Evolutionary conservation across 2,888 invertebrate species (phyloP).

Genomic region (Zhengitettix transpicula): DNA sequence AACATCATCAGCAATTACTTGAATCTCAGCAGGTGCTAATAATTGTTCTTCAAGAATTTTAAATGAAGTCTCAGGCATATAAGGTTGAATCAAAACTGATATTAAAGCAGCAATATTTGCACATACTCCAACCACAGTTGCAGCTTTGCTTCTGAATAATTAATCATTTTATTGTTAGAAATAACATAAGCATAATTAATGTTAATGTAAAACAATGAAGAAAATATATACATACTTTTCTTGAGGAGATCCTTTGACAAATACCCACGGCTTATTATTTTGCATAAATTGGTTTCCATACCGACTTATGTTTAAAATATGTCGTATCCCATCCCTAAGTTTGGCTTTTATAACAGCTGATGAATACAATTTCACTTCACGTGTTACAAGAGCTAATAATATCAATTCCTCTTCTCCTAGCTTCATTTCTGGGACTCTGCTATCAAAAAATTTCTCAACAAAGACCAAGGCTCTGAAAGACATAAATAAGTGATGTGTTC

Average conservation of each 20-base stretch:
- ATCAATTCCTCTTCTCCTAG: conserved; percentile 48
- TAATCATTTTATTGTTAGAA: not conserved
- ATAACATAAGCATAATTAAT: no score
- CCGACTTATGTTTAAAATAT: conserved; percentile 72
- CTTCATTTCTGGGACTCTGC: conserved; percentile 45
- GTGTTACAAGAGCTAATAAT: conserved; percentile 60
- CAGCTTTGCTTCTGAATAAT: conserved; percentile 31
- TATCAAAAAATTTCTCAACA: conserved; percentile 65
- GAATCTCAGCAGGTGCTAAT: conserved; percentile 33
- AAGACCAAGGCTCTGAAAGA: conserved; percentile 64
- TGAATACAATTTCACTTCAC: conserved; percentile 58
- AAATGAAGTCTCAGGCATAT: conserved; percentile 65
- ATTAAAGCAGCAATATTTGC: conserved; percentile 65
- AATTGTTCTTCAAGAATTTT: conserved; percentile 55
- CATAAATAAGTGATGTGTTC: not conserved
- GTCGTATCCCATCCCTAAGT: conserved; percentile 69
- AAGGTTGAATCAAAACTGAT: conserved; percentile 70
- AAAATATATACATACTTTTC: conserved; percentile 42
- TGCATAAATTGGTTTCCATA: conserved; percentile 97
- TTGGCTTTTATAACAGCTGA: conserved; percentile 56
- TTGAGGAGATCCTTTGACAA: conserved; percentile 63
- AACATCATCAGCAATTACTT: conserved; percentile 33
- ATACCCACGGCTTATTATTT: conserved; percentile 82
- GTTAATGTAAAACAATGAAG: no score
- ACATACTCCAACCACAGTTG: conserved; percentile 71